These are phyloP conservation scores for Monopis laevigella DNA, from an alignment of 2,888 invertebrate genomes.

Conservation along the genomic window DNA sequence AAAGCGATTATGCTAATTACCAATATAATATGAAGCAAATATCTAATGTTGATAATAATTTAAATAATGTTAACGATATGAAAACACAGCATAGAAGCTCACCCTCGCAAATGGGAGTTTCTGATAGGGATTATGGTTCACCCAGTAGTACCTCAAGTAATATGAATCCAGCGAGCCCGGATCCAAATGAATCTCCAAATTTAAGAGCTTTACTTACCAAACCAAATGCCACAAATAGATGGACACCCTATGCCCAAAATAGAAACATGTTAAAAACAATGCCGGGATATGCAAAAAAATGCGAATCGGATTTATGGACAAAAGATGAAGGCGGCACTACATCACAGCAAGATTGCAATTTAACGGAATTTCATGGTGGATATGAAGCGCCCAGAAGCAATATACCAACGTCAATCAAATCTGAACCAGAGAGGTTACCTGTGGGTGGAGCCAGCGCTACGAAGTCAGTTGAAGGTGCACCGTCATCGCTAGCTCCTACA, in stretches of 20 bases:
- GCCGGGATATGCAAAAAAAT: not conserved
- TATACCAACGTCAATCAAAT: slow-evolving; percentile 40
- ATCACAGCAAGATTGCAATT: slow-evolving; percentile 43
- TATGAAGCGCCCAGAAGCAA: slow-evolving; percentile 33
- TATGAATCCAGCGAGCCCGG: slow-evolving; percentile 35
- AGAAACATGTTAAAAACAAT: too few species aligned
- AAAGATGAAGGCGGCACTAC: slow-evolving; percentile 33
- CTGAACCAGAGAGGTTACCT: slow-evolving; percentile 26
- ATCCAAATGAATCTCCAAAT: slow-evolving; percentile 60
- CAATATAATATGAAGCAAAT: slow-evolving; percentile 30
- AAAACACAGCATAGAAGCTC: slow-evolving; percentile 27
- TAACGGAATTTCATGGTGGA: slow-evolving; percentile 57
- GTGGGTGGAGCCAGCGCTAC: slow-evolving; percentile 39
- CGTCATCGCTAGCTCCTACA: slow-evolving; percentile 42
- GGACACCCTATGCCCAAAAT: slow-evolving; percentile 32
- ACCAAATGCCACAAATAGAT: slow-evolving; percentile 34
- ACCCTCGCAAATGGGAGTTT: slow-evolving; percentile 43
- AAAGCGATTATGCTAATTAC: slow-evolving; percentile 23
- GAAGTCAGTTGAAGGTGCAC: slow-evolving; percentile 36
- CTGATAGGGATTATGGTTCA: slow-evolving; percentile 47
- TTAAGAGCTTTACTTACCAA: slow-evolving; percentile 66
- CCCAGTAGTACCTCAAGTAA: slow-evolving; percentile 41
- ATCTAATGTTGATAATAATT: slow-evolving; percentile 20
- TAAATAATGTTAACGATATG: not conserved
- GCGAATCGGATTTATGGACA: slow-evolving; percentile 38